These are phyloP conservation scores for Colostygia pectinataria DNA, from an alignment of 2,888 invertebrate genomes.

Conservation along the genomic window DNA sequence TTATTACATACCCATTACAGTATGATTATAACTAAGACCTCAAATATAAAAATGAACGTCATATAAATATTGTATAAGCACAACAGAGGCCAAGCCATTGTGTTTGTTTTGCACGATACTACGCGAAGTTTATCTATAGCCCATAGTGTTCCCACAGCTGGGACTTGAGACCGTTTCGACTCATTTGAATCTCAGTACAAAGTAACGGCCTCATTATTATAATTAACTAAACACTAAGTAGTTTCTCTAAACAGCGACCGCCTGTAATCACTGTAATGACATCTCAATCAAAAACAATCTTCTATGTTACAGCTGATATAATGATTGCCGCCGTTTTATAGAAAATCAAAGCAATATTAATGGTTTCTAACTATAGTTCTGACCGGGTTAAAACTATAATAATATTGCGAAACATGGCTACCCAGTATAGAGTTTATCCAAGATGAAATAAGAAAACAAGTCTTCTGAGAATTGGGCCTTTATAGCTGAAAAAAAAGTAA, in stretches of 20 bases:
- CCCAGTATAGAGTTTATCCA: conserved; percentile 5
- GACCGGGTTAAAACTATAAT: conserved; percentile 14
- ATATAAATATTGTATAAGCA: too few relatives aligned
- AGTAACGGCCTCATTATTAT: conserved; percentile 7
- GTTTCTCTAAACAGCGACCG: neutral
- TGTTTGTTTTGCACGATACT: too few relatives aligned
- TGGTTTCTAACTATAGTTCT: conserved; percentile 1
- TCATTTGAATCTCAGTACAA: neutral
- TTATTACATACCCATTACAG: too few relatives aligned
- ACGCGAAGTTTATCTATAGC: too few relatives aligned
- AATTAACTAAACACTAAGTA: neutral
- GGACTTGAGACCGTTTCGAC: neutral
- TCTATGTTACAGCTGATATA: neutral
- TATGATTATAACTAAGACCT: too few relatives aligned
- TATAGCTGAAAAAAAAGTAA: conserved; percentile 20
- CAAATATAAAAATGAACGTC: too few relatives aligned
- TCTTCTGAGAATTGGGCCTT: conserved; percentile 13
- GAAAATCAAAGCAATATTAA: neutral
- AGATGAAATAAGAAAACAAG: conserved; percentile 9
- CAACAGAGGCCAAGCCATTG: too few relatives aligned
- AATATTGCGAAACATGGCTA: conserved; percentile 4
- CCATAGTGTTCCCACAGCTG: neutral
- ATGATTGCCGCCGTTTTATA: neutral
- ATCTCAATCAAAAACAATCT: too few relatives aligned
- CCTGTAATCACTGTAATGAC: too few relatives aligned